Conservation (phyloP, 1,140 invertebrate species). For the Pseudomyrmex sp. region DNA sequence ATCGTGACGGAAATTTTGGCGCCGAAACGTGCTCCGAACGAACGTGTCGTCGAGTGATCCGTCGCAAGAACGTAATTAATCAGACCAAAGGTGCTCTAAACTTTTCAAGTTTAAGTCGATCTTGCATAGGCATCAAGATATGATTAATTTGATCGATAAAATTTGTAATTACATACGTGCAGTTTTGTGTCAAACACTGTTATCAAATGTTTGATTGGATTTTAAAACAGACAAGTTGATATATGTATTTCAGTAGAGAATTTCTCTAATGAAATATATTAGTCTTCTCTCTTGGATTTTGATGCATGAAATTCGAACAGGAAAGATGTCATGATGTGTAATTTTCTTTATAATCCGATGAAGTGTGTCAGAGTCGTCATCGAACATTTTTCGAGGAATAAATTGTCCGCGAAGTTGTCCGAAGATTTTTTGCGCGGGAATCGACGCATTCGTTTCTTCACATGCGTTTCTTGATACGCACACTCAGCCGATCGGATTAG, state of each 20-base stretch:
- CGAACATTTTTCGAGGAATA: not conserved
- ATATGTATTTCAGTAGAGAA: too few relatives aligned
- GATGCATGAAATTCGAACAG: not conserved
- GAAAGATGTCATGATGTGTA: not conserved
- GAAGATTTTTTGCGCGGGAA: slow-evolving; percentile 30
- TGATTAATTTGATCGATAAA: too few relatives aligned
- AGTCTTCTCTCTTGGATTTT: too few relatives aligned
- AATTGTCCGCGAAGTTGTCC: not conserved
- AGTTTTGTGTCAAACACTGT: too few relatives aligned
- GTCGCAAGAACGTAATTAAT: not conserved
- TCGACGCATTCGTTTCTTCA: slow-evolving; percentile 25
- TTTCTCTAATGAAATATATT: too few relatives aligned
- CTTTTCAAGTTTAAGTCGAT: not conserved
- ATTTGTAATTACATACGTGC: too few relatives aligned
- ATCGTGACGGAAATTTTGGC: slow-evolving; percentile 2
- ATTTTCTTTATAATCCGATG: not conserved
- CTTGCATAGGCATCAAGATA: too few relatives aligned
- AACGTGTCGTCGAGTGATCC: slow-evolving; percentile 10
- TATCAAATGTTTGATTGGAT: too few relatives aligned
- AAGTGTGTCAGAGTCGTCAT: not conserved
- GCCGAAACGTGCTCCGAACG: slow-evolving; percentile 14
- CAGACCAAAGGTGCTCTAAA: not conserved
- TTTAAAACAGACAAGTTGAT: too few relatives aligned
- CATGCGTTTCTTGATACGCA: slow-evolving; percentile 29
- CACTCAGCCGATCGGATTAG: slow-evolving; percentile 27